Base-by-base conservation (phyloP, 2,797 vertebrate genomes). In the Capromys pilorides region DNA sequence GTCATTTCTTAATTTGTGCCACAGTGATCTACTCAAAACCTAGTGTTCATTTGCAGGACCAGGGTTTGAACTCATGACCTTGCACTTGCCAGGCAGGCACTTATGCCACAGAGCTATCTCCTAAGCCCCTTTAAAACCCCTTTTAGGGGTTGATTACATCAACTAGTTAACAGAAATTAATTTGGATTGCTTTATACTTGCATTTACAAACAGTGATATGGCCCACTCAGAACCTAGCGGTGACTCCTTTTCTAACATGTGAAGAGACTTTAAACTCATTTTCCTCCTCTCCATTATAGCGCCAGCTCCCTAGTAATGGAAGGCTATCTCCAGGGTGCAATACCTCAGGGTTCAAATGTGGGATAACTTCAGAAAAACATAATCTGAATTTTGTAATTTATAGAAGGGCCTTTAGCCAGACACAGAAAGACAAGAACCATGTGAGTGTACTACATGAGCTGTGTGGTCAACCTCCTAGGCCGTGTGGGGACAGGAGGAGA, bases 81-180 rank as follows among this genome's bases (percentile, higher is more conserved):
- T 45, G 45, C 45, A 45, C 45, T 45, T 45, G 45, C 45, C 45
- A 45, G 45, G 45, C 45, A 45, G 45, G 45, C 45, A 45, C 45
- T 45, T 45, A 8, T 45, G 45, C 45, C 45, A 45, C 8, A 8
- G 45, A 45, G 8, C 45, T 45, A 45, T 45, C 8, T 45, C 45
- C 45, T 8, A 4, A 45, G 45, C 45, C 45, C 8, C 45, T 45
- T 45, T 8, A 4, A 88, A 93, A 69, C 67, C 5, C 2, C 12
- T 1, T 66, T 95, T 83, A 78, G 83, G 21, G 59, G 31, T 86
- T 95, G 61, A 94, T 82, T 95, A 66, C 11, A 80, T 61, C 9
- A 39, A 26, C 33, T 80, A 86, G 69, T 93, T 92, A 69, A 86
- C 54, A 82, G 81, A 94, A 94, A 33, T 73, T 82, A 73, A 61